Evolutionary conservation across 2,797 vertebrate genomes (phyloP).

Genomic region (Gadopsis marmoratus): DNA sequence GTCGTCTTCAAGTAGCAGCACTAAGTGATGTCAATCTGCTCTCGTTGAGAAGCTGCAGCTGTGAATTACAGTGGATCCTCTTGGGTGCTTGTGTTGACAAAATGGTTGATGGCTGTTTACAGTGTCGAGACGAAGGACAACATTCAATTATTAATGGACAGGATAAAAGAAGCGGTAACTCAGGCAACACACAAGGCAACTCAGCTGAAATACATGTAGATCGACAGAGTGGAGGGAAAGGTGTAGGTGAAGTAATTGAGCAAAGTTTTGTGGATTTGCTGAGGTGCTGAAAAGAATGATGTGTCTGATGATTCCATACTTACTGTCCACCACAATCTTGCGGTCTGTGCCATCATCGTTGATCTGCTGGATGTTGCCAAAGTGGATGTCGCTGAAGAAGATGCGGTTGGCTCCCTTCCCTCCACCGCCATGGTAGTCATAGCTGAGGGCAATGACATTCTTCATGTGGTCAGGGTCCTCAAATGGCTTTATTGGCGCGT

Average conservation of each 20-base stretch:
- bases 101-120: constrained; percentile 53
- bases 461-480: constrained; percentile 98
- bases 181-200: neutral
- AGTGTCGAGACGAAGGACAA: constrained; percentile 36
- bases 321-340: constrained; percentile 96
- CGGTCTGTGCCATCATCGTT: constrained; percentile 91
- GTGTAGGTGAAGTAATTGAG: neutral
- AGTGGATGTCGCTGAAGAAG: constrained; percentile 99
- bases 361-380: constrained; percentile 99
- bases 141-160: constrained; percentile 53
- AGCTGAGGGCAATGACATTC: constrained; percentile 96
- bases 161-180: constrained; percentile 15
- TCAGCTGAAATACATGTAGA: constrained; percentile 13
- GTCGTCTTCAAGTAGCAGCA: constrained; percentile 38
- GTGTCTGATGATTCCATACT: constrained; percentile 70
- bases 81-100: constrained; percentile 49
- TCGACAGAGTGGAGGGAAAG: neutral
- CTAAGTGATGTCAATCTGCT: constrained; percentile 46
- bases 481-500: constrained; percentile 95
- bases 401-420: constrained; percentile 93
- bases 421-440: constrained; percentile 92
- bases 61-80: constrained; percentile 48
- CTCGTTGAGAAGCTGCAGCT: constrained; percentile 57
- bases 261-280: neutral
- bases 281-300: neutral